phyloP scores from a whole-genome alignment of 2,888 invertebrate genomes.

The Agrilus cyanescens region DNA sequence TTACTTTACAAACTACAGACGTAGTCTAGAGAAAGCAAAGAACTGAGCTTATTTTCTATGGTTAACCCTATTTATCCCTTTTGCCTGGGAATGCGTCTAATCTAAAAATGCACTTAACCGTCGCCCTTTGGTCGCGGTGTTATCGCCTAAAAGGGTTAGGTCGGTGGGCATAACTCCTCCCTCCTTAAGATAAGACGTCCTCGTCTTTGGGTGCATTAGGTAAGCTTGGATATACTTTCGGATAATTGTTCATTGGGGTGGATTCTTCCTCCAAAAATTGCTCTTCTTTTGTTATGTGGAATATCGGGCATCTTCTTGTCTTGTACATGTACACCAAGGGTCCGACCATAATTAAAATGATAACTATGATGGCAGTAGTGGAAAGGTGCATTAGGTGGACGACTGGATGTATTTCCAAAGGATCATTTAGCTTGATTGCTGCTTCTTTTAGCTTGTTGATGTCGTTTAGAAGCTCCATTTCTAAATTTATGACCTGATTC shows the following conservation, averaged over 20 bases:
- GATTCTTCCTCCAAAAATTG: too few species aligned
- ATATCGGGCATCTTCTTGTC: too few species aligned
- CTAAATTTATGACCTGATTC: too few species aligned
- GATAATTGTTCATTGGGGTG: not conserved
- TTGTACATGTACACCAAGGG: not conserved
- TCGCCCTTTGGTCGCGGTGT: too few species aligned
- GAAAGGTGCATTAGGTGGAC: conserved; percentile 9
- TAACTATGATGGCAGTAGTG: not conserved
- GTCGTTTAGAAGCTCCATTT: not conserved
- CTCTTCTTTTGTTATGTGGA: too few species aligned
- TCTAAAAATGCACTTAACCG: too few species aligned
- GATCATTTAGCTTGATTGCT: not conserved
- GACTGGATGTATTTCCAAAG: conserved; percentile 5
- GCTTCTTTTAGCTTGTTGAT: conserved; percentile 2
- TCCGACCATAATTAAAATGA: not conserved
- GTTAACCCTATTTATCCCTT: too few species aligned
- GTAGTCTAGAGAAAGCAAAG: too few species aligned
- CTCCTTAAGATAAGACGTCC: conserved; percentile 4
- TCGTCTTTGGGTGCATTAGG: not conserved
- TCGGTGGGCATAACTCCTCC: not conserved
- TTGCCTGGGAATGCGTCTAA: too few species aligned
- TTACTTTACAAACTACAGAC: too few species aligned
- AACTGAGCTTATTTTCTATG: too few species aligned
- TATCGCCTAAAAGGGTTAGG: not conserved
- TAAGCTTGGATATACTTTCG: not conserved